phyloP scores from a whole-genome alignment of 2,888 invertebrate species.

The Tromatobia lineatoria region DNA sequence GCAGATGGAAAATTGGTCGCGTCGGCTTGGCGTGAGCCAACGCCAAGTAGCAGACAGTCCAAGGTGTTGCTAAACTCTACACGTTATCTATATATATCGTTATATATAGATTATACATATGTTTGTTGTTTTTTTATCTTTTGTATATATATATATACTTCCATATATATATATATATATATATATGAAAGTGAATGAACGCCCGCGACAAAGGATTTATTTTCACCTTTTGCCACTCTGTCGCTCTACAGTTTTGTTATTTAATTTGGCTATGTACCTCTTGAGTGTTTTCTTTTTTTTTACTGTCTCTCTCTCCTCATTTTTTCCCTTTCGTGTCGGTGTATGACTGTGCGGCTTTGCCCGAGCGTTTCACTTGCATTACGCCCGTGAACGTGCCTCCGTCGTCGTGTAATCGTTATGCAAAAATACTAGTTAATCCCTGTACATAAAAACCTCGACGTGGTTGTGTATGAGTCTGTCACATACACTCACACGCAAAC shows the following conservation, averaged over 20 bases:
- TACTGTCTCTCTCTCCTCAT: background rate
- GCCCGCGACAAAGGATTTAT: slow-evolving; percentile 71
- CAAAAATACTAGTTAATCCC: slow-evolving; percentile 85
- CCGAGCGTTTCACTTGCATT: slow-evolving; percentile 22
- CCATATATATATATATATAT: slow-evolving; percentile 48
- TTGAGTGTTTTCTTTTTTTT: slow-evolving; percentile 30
- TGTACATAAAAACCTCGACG: slow-evolving; percentile 82
- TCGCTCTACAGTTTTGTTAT: slow-evolving; percentile 51
- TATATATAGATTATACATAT: slow-evolving; percentile 70
- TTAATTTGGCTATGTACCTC: slow-evolving; percentile 60
- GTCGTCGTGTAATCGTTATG: slow-evolving; percentile 77
- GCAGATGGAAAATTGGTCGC: slow-evolving; percentile 55
- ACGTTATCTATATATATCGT: slow-evolving; percentile 46
- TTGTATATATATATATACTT: slow-evolving; percentile 75
- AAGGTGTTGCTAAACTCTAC: slow-evolving; percentile 63
- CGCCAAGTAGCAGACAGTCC: slow-evolving; percentile 66
- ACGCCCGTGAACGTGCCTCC: slow-evolving; percentile 37
- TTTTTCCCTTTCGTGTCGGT: background rate
- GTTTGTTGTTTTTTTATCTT: background rate
- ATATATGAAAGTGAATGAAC: slow-evolving; percentile 79
- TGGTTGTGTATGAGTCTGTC: slow-evolving; percentile 67
- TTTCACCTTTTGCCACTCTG: slow-evolving; percentile 42
- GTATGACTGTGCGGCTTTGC: slow-evolving; percentile 15
- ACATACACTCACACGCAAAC: slow-evolving; percentile 10
- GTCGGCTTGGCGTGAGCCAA: slow-evolving; percentile 36